Percentiles rank a stretch among this genome's conserved stretches.
Evolutionary conservation across 2,888 invertebrate species (phyloP).

Genomic region (Lasioglossum zephyrum): DNA sequence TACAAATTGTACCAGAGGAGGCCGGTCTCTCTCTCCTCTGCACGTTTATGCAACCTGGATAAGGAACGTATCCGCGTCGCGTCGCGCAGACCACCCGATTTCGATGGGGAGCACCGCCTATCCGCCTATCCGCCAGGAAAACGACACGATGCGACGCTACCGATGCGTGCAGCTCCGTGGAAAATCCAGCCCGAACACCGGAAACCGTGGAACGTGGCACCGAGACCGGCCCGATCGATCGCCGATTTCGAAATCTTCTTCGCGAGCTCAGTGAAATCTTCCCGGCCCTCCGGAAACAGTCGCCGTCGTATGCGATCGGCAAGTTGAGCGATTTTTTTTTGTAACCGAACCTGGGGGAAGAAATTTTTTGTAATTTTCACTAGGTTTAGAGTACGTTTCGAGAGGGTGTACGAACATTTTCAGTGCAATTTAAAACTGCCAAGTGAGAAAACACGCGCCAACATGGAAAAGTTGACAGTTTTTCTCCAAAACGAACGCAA

Average conservation of each 20-base stretch:
- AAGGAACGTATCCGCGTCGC: constrained; percentile 2
- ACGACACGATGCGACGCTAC: background rate
- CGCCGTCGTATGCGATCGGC: background rate
- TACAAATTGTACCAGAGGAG: constrained; percentile 59
- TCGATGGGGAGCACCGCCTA: background rate
- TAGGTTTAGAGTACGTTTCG: no score
- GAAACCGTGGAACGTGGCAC: constrained; percentile 7
- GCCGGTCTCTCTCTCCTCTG: constrained; percentile 8
- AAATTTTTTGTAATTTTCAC: no score
- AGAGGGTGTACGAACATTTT: background rate
- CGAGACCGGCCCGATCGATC: background rate
- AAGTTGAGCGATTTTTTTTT: background rate
- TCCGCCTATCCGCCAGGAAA: background rate
- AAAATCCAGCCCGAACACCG: constrained; percentile 13
- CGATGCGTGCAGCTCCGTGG: constrained; percentile 13
- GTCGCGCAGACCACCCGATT: constrained; percentile 16
- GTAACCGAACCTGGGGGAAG: no score
- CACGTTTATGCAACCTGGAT: constrained; percentile 16
- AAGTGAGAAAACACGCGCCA: no score
- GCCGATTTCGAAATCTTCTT: constrained; percentile 11
- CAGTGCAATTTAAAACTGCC: background rate
- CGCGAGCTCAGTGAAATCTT: background rate
- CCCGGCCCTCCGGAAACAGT: background rate
- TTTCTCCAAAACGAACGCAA: background rate
- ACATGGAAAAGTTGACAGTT: background rate